Evolutionary conservation across 2,113 vertebrate genomes (phyloP), one percentile per base, ranked within the genome.

Genomic region (Atherinomorus stipes): DNA sequence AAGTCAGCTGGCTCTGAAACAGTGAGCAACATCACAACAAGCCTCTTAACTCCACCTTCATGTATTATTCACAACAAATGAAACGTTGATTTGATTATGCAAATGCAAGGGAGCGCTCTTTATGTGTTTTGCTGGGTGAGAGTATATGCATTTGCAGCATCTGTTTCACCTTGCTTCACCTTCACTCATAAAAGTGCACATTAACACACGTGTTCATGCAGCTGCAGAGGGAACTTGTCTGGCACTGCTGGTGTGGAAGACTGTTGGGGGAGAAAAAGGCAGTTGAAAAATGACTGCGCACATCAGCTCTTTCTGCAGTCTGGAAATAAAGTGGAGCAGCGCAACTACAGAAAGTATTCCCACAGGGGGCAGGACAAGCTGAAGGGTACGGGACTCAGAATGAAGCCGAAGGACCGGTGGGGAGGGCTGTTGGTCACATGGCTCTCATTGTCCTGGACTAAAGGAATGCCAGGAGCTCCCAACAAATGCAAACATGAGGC

Each of bases 251-350:
- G 44, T 76, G 52, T 66, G 25, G 26, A 12, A 34, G 52, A 34
- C 11, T 42, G 10, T 54, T 22, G 23, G 18, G 56, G 2, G n/a
- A n/a, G n/a, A n/a, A 28, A 80, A 58, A 23, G 50, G 2, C 40
- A 16, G 44, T 62, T 51, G 0, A 77, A 66, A 80, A 85, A 72
- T 4, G 15, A 76, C 54, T 78, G 65, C 83, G 64, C 57, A 59
- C 71, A 76, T 74, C 78, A 83, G 85, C 85, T 83, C 75, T 84
- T 83, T 53, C 34, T 60, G 25, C 4, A 16, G 12, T 49, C n/a
- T 23, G 45, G 64, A 80, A 73, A 80, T 70, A 62, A 67, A 71
- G 53, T 59, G 49, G 64, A 71, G 63, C 72, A 7, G 26, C 58
- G 78, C 67, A 56, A 75, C 65, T 66, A 11, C 50, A 40, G 37